Base-by-base conservation (phyloP, 2,888 invertebrate genomes). In the Petrophora chlorosata region DNA sequence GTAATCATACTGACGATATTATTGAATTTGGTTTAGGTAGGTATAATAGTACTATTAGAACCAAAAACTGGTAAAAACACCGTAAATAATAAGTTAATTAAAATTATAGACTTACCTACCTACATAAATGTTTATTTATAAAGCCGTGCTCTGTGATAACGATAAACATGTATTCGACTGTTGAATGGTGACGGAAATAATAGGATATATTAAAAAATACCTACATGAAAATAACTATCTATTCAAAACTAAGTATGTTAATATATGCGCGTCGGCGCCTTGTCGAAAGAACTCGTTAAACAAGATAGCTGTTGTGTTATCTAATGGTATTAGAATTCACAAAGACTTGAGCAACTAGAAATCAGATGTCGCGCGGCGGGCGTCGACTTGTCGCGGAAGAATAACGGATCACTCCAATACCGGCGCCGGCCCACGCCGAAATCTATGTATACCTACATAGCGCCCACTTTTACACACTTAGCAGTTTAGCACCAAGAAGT, bases 361-460 rank as follows among this genome's bases (percentile, higher is more conserved):
- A 67, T 59, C 59, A 46, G 61, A 59, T 58, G 54, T 53, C 44
- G 29, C 25, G 22, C 10, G 48, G 53, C 53, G 42, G 48, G 53
- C 53, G 42, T 41, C 48, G 30, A 5, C 2, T 54, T 59, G 63
- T 64, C 65, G 65, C 59, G 59, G 63, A 63, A 62, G 70, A 63
- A 58, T 75, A 76, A 76, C 77, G 73, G 76, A 63, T 65, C 61
- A 53, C 46, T 48, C 57, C 58, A 63, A 66, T 68, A 66, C 61
- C 57, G 48, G 30, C n/a, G n/a, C 45, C 67, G 16, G 47, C 75
- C 76, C 65, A 74, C 59, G 48, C 54, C 29, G 26, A 54, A 54
- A 53, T 56, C 17, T 26, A 41, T 39, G 44, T 26, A 42, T 10
- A 28, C 29, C 12, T 19, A 25, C 16, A 4, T 29, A 22, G 2